These are phyloP conservation scores for Poeciliopsis infans DNA, from an alignment of 2,797 vertebrate species.

Conservation along the genomic window DNA sequence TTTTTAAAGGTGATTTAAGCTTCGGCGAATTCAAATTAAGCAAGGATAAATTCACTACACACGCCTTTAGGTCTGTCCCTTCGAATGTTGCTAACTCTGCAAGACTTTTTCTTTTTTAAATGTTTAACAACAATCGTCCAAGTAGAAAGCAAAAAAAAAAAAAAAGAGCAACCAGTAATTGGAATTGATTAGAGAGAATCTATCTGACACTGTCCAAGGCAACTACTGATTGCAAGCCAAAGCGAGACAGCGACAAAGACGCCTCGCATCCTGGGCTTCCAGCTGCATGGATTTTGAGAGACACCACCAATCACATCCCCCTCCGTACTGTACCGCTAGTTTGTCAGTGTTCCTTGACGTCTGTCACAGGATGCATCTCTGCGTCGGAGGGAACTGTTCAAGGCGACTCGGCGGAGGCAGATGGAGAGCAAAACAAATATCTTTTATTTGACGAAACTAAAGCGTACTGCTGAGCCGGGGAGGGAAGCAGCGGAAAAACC, in stretches of 20 bases:
- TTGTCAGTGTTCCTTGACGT: slow-evolving; percentile 5
- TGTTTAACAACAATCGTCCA: not conserved
- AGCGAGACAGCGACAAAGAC: not conserved
- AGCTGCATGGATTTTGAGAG: not conserved
- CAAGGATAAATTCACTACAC: not conserved
- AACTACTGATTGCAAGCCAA: not conserved
- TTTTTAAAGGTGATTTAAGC: not conserved
- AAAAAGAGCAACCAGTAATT: not conserved
- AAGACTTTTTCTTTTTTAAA: not conserved
- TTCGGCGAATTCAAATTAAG: slow-evolving; percentile 2
- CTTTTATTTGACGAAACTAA: not conserved
- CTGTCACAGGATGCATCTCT: not conserved
- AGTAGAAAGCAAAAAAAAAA: not conserved
- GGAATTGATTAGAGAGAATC: slow-evolving; percentile 2
- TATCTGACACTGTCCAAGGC: not conserved
- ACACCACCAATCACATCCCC: not conserved
- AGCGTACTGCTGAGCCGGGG: not conserved
- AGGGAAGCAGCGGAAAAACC: not conserved
- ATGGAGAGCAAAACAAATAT: not conserved
- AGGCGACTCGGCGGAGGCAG: not conserved
- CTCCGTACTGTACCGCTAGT: not conserved
- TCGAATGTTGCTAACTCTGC: not conserved
- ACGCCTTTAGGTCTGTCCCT: not conserved
- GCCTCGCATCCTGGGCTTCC: not conserved
- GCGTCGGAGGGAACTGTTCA: not conserved